Base-by-base conservation (phyloP, 2,888 invertebrate genomes). In the Leptopilina syphax region DNA sequence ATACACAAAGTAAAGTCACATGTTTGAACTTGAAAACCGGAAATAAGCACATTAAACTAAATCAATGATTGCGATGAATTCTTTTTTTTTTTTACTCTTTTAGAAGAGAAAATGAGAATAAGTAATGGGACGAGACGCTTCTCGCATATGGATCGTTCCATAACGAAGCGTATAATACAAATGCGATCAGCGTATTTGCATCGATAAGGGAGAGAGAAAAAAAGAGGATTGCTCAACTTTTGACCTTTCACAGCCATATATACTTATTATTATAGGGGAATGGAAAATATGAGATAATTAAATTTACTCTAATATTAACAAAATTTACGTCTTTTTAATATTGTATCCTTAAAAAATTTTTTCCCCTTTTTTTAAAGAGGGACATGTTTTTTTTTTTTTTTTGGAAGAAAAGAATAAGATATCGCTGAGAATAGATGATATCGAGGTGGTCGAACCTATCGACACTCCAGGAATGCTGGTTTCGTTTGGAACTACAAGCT, bases 241-340 rank as follows among this genome's bases (percentile, higher is more conserved):
- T 89, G 89, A 89, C 89, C 89, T 89, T 89, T 89, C 87, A 88
- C 87, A 86, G 88, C 82, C 81, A 82, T 85, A 34, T 34, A 34
- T 85, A 6, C 44, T 44, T 8, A 44, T 34, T 44, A 44, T 8
- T 44, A 44, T 50, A 12, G 83, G 82, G 84, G 83, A 84, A 83
- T 78, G 88, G 86, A 88, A 88, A 88, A 88, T 88, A 88, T 80
- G 82, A 86, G 86, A 87, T 87, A 86, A 87, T 87, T 87, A 63
- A 9, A 18, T n/a, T 18, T 9, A 60, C 60, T 7, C 18, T n/a
- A 9, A 9, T 12, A 9, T 50, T 50, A 50, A 50, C 10, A 50
- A 8, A 44, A 6, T 44, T 8, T 44, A 8, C 8, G 7, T 10
- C 0, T 50, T 50, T 9, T 10, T 9, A 50, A 44, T 44, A 8